A percentile compares a stretch with the other conserved stretches of the same genome.
phyloP scores from a whole-genome alignment of 1,140 invertebrate species.

The Trissolcus basalis region DNA sequence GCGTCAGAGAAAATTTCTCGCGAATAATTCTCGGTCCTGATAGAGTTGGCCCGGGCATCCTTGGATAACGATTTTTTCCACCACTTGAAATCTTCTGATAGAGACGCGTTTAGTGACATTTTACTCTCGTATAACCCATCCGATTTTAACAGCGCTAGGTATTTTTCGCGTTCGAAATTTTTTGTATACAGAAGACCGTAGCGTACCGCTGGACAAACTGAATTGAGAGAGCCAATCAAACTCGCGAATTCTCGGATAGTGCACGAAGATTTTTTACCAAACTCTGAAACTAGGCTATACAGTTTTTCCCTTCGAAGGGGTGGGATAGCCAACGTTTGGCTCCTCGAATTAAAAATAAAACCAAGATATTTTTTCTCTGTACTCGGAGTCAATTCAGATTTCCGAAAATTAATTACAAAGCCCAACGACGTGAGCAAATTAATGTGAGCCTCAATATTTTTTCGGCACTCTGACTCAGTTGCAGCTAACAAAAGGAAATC shows the following conservation, averaged over 20 bases:
- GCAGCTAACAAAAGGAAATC: constrained; percentile 51
- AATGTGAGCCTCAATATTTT: constrained; percentile 16
- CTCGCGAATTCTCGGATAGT: constrained; percentile 3
- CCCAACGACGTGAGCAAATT: constrained; percentile 3
- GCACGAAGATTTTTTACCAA: too few relatives aligned
- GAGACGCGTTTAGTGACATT: too few relatives aligned
- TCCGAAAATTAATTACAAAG: constrained; percentile 20
- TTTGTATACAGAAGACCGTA: too few relatives aligned
- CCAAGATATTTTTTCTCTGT: constrained; percentile 13
- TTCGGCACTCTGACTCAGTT: constrained; percentile 5
- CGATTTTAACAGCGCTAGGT: background rate
- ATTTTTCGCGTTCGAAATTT: too few relatives aligned
- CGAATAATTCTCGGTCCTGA: too few relatives aligned
- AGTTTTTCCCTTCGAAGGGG: background rate
- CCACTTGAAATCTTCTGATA: too few relatives aligned
- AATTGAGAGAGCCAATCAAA: constrained; percentile 6
- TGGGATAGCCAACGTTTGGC: constrained; percentile 4
- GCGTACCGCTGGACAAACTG: too few relatives aligned
- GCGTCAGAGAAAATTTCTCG: background rate
- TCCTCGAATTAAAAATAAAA: constrained; percentile 18
- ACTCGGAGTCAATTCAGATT: constrained; percentile 4
- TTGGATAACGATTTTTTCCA: background rate
- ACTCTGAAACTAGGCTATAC: constrained; percentile 1
- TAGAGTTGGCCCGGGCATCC: background rate
- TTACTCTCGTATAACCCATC: too few relatives aligned